Evolutionary conservation across 1,140 invertebrate genomes (phyloP), one percentile per base, ranked within the genome.

Genomic region (Penaeus japonicus): DNA sequence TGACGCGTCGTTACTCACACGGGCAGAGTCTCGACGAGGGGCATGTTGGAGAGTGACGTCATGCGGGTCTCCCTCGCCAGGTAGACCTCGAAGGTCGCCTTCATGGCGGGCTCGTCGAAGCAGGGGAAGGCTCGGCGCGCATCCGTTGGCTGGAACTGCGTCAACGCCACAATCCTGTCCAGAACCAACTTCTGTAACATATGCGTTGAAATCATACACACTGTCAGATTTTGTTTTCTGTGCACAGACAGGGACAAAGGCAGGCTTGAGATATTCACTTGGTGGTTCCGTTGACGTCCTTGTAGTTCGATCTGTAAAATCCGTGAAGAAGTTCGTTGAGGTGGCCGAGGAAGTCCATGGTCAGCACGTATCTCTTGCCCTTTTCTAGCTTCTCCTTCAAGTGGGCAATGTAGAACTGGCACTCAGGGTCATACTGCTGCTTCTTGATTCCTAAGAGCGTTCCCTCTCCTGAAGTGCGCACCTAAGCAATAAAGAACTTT

Each of bases 111-210:
- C 47, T 47, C 47, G 39, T 39, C 39, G 39, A 39, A 39, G 39
- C 39, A 39, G 4, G 47, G 47, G 47, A 47, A 99, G 0, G 96
- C 97, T 79, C 95, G 94, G 84, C 98, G 94, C 0, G 98, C 98
- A 89, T 96, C 95, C 0, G 95, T 96, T 0, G 97, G 94, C 92
- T 99, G 96, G 91, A 99, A 98, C 91, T 99, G 97, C 5, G 90
- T 91, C 22, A 82, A 84, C 1, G 90, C 90, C 35, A 90, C 75
- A 27, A 53, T 70, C 1, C 87, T 89, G 24, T 2, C 12, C 32
- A n/a, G 47, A 22, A 12, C 15, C 15, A 4, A 47, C 15, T 47
- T 15, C 10, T 47, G 73, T 47, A 22, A 80, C 53, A 15, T 1
- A 17, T 1, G 24, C 32, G 15, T 15, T 12, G 47, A 47, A 47